Evolutionary conservation across 2,888 invertebrate genomes (phyloP), one percentile per base, ranked within the genome.

Genomic region (Ichneumon xanthorius): DNA sequence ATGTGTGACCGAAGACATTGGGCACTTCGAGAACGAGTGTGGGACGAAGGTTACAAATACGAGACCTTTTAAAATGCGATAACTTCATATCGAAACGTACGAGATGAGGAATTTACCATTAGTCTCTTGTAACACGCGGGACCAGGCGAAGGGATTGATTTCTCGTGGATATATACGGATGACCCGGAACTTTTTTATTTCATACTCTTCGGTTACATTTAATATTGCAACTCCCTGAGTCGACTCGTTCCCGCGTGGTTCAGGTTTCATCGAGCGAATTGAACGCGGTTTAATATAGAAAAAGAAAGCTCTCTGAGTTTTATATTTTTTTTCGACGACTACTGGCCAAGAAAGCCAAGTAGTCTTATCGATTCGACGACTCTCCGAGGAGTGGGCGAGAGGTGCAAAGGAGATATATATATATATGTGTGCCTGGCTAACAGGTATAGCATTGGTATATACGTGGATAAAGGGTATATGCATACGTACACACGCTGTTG

Each of bases 381-480:
- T 73, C 73, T 73, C 33, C n/a, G 61, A 73, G 45, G 73, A 61
- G 61, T 22, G 72, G 72, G 58, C 55, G 73, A 61, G 61, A 73
- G 61, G 73, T 73, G 61, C 61, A 73, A 30, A 73, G 73, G 61
- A 61, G 2, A 16, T 16, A 63, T 40, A 11, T 37, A 37, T 37
- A 37, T 40, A 11, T 40, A 9, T 9, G 9, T 7, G 40, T 61
- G 33, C 14, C 63, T 63, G n/a, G 75, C 48, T 48, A 63, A 63
- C 63, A 63, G 75, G 63, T 75, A 75, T 75, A 75, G 63, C 75
- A 48, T 63, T 73, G 73, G 61, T 58, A 48, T 48, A 76, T 55
- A 26, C 37, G 26, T 50, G 16, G 37, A 33, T 63, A 26, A 37
- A 40, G 30, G 26, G 48, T 45, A 65, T 63, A 70, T 50, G 48